Evolutionary conservation across 1,140 invertebrate genomes (phyloP), one percentile per base, ranked within the genome.

Genomic region (Cecropterus lyciades): DNA sequence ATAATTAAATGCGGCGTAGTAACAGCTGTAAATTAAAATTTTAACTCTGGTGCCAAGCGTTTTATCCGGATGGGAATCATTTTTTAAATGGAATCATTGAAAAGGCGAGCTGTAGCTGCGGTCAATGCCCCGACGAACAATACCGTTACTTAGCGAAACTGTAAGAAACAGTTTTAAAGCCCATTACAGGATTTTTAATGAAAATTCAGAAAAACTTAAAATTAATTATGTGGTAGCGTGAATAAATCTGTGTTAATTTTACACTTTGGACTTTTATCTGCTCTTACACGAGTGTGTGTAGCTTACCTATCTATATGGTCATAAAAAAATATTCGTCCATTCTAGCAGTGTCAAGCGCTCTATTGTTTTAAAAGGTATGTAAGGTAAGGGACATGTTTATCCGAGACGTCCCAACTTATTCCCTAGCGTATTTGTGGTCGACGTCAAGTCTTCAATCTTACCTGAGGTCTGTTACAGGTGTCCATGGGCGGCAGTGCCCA

Each of bases 11-110:
- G 43, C 56, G 27, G 24, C 11, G 43, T 3, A 59, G 56, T 59
- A 60, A 60, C 56, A 60, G 56, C 56, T 60, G 56, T 60, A 37
- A 60, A 60, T 60, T 60, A 48, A 48, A 60, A 60, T 60, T 60
- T 60, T 46, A 60, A 48, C 24, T 30, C 37, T 4, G 56, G 24
- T 37, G 43, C 56, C 56, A 60, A 49, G 57, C 15, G 33, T 60
- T 60, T 37, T 37, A 60, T 37, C 57, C 27, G 57, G 57, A 48
- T 60, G 33, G 43, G 57, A 60, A 15, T 60, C 30, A 60, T 60
- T 60, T 60, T 53, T 60, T 48, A 60, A 60, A 48, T 60, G 56
- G 56, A 60, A 60, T 60, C 56, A 48, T 48, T 60, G 24, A 27
- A 60, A 60, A 60, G 27, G 56, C 56, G 27, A 24, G 43, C 56